Percentiles rank a stretch among this genome's conserved stretches.
phyloP scores from a whole-genome alignment of 1,140 invertebrate genomes.

The Ylistrum balloti region DNA sequence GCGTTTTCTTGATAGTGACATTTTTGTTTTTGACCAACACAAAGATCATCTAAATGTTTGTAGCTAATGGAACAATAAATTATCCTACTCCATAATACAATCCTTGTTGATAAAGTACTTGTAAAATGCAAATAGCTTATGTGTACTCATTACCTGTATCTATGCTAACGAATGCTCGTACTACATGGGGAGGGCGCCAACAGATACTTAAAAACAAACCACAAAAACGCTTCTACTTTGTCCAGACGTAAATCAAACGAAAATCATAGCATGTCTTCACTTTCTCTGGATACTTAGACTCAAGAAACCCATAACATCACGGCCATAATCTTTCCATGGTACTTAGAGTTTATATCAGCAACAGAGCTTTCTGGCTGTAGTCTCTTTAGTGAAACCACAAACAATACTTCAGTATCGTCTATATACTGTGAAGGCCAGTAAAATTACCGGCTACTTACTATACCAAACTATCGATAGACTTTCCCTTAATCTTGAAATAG shows the following conservation, averaged over 20 bases:
- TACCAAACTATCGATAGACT: no score
- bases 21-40: conserved; percentile 6
- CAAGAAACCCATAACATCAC: not conserved
- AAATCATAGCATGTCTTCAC: conserved; percentile 28
- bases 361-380: not conserved
- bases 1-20: not conserved
- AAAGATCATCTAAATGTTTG: conserved; percentile 17
- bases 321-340: not conserved
- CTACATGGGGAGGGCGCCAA: conserved; percentile 7
- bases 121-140: not conserved
- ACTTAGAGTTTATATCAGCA: not conserved
- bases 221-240: not conserved
- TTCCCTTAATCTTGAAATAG: no score
- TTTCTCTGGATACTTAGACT: conserved; percentile 1
- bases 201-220: conserved; percentile 26
- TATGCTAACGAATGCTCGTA: not conserved
- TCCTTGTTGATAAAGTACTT: not conserved
- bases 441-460: no score
- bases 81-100: not conserved
- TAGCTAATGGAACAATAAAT: conserved; percentile 22
- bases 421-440: no score
- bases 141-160: not conserved
- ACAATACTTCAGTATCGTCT: not conserved
- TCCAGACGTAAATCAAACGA: conserved; percentile 27
- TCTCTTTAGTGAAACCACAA: not conserved